Evolutionary conservation across 1,140 invertebrate species (phyloP).

Genomic region (Dolichoris vasculosae): DNA sequence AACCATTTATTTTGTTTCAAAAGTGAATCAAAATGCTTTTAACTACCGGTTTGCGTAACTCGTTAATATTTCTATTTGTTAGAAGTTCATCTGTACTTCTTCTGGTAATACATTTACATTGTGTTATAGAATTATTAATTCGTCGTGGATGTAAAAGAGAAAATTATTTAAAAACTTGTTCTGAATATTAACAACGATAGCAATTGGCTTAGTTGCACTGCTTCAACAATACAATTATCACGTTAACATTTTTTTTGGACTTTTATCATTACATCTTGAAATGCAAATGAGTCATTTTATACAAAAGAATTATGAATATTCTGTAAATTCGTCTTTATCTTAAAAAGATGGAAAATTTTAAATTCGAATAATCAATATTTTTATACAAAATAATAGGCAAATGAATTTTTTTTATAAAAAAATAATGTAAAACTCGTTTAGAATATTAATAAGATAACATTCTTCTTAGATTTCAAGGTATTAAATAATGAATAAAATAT

Average conservation of each 20-base stretch:
- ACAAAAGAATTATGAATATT: neutral
- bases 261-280: neutral
- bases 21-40: neutral
- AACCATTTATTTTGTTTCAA: too few species aligned
- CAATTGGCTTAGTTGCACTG: neutral
- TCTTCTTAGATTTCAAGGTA: too few species aligned
- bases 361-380: neutral
- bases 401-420: neutral
- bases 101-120: neutral
- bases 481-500: too few species aligned
- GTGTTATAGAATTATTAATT: conserved; percentile 18
- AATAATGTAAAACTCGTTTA: too few species aligned
- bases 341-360: neutral
- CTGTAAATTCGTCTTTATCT: neutral
- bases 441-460: too few species aligned
- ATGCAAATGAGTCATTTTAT: neutral
- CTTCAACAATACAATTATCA: neutral
- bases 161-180: conserved; percentile 17
- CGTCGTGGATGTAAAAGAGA: conserved; percentile 21
- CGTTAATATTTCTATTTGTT: too few species aligned
- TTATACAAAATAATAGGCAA: neutral
- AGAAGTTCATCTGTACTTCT: too few species aligned
- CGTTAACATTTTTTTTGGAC: neutral
- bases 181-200: neutral
- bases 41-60: neutral